Conservation (phyloP, 2,113 vertebrate species). For the Lates calcarifer region DNA sequence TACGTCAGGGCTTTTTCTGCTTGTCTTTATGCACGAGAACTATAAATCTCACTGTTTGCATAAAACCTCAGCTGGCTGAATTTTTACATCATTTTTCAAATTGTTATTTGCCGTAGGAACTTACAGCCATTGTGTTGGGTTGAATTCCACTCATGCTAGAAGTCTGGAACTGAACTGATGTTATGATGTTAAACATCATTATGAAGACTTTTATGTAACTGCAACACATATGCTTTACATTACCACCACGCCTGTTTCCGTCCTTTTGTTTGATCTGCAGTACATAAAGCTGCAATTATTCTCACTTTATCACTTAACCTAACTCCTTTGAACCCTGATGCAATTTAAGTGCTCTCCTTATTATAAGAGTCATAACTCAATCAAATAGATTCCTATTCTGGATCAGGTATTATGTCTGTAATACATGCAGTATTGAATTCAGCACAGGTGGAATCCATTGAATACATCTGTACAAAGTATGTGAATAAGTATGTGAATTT, state of each 20-base stretch:
- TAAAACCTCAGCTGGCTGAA: conserved; percentile 26
- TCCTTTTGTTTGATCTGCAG: not conserved
- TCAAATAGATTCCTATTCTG: too few species aligned
- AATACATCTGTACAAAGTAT: too few species aligned
- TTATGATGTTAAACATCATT: not conserved
- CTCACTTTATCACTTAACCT: not conserved
- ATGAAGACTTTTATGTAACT: not conserved
- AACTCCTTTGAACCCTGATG: not conserved
- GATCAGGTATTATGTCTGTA: not conserved
- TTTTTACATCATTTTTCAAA: conserved; percentile 1
- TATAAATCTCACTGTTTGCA: conserved; percentile 12
- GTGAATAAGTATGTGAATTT: too few species aligned
- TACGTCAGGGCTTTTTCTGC: not conserved
- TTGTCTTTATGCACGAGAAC: not conserved
- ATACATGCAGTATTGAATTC: too few species aligned
- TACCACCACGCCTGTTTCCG: not conserved
- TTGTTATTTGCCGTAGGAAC: not conserved
- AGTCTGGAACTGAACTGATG: not conserved
- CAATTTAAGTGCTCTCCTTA: not conserved
- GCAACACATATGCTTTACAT: not conserved
- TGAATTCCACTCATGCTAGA: not conserved
- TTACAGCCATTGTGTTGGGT: not conserved
- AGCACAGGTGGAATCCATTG: too few species aligned
- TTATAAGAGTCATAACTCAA: not conserved
- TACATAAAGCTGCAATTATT: not conserved